These are phyloP conservation scores for Teleogryllus oceanicus DNA, from an alignment of 2,888 invertebrate genomes.

Conservation along the genomic window DNA sequence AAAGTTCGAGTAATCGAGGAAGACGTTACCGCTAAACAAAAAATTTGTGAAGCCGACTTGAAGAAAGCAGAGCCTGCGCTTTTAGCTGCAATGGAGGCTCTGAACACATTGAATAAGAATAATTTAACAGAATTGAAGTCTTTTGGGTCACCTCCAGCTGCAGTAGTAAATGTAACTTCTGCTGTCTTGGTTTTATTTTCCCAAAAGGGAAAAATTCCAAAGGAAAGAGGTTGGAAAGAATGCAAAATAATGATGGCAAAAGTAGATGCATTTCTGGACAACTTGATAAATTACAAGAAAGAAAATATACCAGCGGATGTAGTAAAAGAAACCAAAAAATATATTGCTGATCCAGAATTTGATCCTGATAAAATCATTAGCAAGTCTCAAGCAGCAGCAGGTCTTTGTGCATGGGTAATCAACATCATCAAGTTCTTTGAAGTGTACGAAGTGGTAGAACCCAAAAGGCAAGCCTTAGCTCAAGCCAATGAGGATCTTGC, in stretches of 20 bases:
- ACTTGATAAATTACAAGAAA: slow-evolving; percentile 84
- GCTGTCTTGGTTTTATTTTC: slow-evolving; percentile 86
- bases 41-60: slow-evolving; percentile 83
- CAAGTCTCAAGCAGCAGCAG: slow-evolving; percentile 89
- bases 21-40: slow-evolving; percentile 78
- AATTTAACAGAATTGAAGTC: slow-evolving; percentile 93
- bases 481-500: slow-evolving; percentile 80
- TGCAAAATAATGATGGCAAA: slow-evolving; percentile 88
- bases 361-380: slow-evolving; percentile 75
- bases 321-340: slow-evolving; percentile 64
- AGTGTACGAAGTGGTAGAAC: slow-evolving; percentile 88
- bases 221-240: slow-evolving; percentile 88
- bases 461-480: slow-evolving; percentile 79
- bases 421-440: slow-evolving; percentile 87
- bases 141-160: slow-evolving; percentile 85
- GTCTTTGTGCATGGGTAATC: slow-evolving; percentile 90
- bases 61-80: slow-evolving; percentile 89
- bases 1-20: slow-evolving; percentile 87
- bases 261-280: slow-evolving; percentile 80
- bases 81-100: slow-evolving; percentile 81
- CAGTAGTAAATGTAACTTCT: slow-evolving; percentile 80
- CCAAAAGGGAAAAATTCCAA: slow-evolving; percentile 78
- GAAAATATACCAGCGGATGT: slow-evolving; percentile 88
- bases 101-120: slow-evolving; percentile 88
- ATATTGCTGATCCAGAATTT: slow-evolving; percentile 71